A percentile compares a stretch with the other conserved stretches of the same genome.
Evolutionary conservation across 2,888 invertebrate species (phyloP).

Genomic region (Drosophila prostipennis): DNA sequence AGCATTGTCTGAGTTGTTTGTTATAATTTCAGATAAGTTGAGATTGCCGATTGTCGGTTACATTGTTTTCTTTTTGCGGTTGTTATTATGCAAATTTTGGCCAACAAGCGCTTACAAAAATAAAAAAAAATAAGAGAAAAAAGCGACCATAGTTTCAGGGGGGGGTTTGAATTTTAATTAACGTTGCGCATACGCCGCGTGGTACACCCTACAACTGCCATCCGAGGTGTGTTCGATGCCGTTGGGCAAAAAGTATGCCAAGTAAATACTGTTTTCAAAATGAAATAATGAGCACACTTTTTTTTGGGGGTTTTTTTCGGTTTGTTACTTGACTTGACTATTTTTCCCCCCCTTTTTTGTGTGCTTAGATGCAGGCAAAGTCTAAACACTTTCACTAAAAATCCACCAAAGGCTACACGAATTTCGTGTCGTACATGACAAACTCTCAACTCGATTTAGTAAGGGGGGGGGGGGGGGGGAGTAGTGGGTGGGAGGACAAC

Average conservation of each 20-base stretch:
- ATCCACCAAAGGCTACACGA: conserved; percentile 52
- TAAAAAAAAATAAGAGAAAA: conserved; percentile 45
- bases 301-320: conserved; percentile 4
- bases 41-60: conserved; percentile 57
- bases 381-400: conserved; percentile 65
- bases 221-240: conserved; percentile 38
- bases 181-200: conserved; percentile 62
- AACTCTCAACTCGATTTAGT: conserved; percentile 26
- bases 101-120: conserved; percentile 57
- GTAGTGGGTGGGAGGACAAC: conserved; percentile 13
- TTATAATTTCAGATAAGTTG: conserved; percentile 50
- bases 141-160: conserved; percentile 5
- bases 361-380: conserved; percentile 46
- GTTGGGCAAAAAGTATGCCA: conserved; percentile 53
- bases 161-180: conserved; percentile 61
- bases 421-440: conserved; percentile 56
- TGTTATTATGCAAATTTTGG: conserved; percentile 69
- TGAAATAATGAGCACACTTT: conserved; percentile 60
- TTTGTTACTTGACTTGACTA: conserved; percentile 3
- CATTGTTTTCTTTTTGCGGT: conserved; percentile 54
- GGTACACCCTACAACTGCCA: conserved; percentile 29
- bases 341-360: conserved; percentile 1
- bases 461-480: not conserved
- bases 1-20: conserved; percentile 37
- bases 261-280: conserved; percentile 53